A percentile compares a stretch with the other conserved stretches of the same genome.
phyloP scores from a whole-genome alignment of 2,888 invertebrate genomes.

The Pardosa pseudoannulata region DNA sequence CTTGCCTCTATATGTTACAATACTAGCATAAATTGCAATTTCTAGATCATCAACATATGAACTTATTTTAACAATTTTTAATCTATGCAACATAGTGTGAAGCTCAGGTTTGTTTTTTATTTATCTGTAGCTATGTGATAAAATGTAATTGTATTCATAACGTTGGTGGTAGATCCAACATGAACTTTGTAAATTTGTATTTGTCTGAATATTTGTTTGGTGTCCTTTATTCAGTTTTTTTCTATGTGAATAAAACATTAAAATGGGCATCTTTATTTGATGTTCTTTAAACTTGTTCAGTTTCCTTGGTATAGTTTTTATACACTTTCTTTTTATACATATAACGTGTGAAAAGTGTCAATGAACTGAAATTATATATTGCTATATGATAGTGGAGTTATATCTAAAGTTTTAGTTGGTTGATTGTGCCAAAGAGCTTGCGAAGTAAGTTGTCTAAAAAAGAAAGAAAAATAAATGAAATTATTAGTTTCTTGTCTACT shows the following conservation, averaged over 20 bases:
- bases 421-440: constrained; percentile 68
- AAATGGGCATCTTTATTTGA: neutral
- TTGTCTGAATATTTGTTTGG: constrained; percentile 32
- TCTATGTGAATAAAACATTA: neutral
- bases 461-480: too few relatives aligned
- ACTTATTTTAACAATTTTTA: constrained; percentile 14
- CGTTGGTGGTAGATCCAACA: neutral
- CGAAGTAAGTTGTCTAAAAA: neutral
- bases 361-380: neutral
- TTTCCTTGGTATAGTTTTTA: constrained; percentile 38
- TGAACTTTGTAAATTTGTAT: constrained; percentile 25
- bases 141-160: neutral
- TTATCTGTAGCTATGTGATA: constrained; percentile 27
- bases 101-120: constrained; percentile 39
- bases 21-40: neutral
- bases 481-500: too few relatives aligned
- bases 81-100: constrained; percentile 36
- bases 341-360: constrained; percentile 6
- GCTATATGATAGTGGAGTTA: constrained; percentile 21
- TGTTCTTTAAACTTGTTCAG: neutral
- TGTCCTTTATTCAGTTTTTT: constrained; percentile 19
- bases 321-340: constrained; percentile 32
- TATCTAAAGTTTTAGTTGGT: constrained; percentile 45
- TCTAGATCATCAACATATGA: neutral
- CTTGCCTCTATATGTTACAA: neutral